Base-by-base conservation (phyloP, 2,888 invertebrate genomes). In the Troides oblongomaculatus region DNA sequence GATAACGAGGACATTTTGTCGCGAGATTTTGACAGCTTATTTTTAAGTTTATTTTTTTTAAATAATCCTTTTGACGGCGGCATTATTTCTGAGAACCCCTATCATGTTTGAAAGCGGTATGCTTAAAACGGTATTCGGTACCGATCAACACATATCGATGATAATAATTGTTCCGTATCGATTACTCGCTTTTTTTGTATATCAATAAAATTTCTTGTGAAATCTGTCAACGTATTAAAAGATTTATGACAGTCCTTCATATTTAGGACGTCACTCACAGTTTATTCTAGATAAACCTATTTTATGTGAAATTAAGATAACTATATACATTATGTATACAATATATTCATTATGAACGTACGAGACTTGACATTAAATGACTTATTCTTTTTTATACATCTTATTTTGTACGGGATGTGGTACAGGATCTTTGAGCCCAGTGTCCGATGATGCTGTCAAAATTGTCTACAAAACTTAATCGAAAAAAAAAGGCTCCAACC, bases 1-100 rank as follows among this genome's bases (percentile, higher is more conserved):
- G 87, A 87, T 87, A 87, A 86, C 79, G 74, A 70, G 64, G 74
- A 72, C 73, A 77, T 79, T 78, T 80, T 77, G 79, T 79, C 74
- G 71, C 74, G 74, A 68, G 64, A 72, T 77, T 81, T 80, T 79
- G 77, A 80, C 78, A 78, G 78, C 75, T 73, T 78, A 78, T 77
- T 79, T 79, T 78, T 81, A 53, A 39, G 58, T 63, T 39, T 61
- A 63, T 70, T 66, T 50, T 50, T 50, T 62, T 62, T 25, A 58
- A 23, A 12, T 59, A 66, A 67, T 67, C 66, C 30, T 50, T 46
- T 21, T 21, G 30, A 61, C 64, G 17, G 66, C 59, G 63, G 12
- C 43, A 6, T 59, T 50, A 63, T 67, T 70, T 70, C 66, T 67
- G 46, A 57, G 70, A 70, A 70, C 46, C 58, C 59, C 30, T 58